Evolutionary conservation across 1,140 invertebrate genomes (phyloP), one percentile per base, ranked within the genome.

Genomic region (Anoplophora glabripennis): DNA sequence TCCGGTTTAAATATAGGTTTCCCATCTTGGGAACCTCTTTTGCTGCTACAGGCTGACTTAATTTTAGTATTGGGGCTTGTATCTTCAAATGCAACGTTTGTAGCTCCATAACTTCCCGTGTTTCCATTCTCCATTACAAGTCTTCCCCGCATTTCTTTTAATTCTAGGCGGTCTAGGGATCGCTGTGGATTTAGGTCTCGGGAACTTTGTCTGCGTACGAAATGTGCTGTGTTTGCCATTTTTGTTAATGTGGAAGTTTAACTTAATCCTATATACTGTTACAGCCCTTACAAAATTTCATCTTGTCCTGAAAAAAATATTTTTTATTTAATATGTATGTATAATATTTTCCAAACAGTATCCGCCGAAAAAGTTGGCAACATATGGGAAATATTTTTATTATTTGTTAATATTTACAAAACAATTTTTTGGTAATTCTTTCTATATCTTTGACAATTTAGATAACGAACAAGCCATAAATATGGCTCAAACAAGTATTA

Each of bases 221-320:
- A 80, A 77, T 94, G 91, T 53, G 90, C 90, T 60, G 90, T 91
- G 76, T 94, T 94, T 64, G 91, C 89, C 91, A 94, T 94, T 73
- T n/a, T 69, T 28, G 21, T 5, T 28, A 28, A 28, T 28, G 21
- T 28, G 21, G 21, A 28, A 28, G 21, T 28, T 28, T 28, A 28
- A 28, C 21, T 28, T 28, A 28, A 28, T 28, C 21, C 21, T 28
- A 28, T 28, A 5, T 28, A 5, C 21, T 28, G 21, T 28, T 28
- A 5, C 21, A 28, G 21, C 5, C 21, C 5, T 28, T 28, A 2
- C 21, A 28, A 28, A 28, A 28, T 28, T 28, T 28, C 21, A 28
- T 28, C 21, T 28, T 28, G 21, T 28, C 21, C 21, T 28, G 21
- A 28, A 28, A 28, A 28, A 28, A 5, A 28, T 28, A 28, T 28